These are phyloP conservation scores for Macrophya annulata DNA, from an alignment of 2,888 invertebrate species.

Conservation along the genomic window DNA sequence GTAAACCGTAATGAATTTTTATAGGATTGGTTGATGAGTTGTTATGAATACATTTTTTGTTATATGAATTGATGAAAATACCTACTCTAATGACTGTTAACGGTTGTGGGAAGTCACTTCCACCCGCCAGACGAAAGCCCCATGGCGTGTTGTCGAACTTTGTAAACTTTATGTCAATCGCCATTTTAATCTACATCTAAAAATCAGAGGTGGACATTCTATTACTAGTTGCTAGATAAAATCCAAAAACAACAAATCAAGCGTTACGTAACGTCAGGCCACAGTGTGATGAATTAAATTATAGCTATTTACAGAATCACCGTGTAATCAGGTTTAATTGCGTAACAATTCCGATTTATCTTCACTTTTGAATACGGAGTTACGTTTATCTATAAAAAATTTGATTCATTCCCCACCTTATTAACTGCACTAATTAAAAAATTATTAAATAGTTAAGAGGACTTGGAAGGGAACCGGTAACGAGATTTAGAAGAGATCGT, in stretches of 20 bases:
- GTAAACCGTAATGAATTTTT: not conserved
- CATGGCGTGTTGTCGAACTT: slow-evolving; percentile 85
- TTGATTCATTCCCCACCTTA: not conserved
- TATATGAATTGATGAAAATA: slow-evolving; percentile 58
- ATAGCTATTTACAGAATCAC: slow-evolving; percentile 22
- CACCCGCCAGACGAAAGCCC: slow-evolving; percentile 90
- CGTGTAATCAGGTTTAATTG: slow-evolving; percentile 8
- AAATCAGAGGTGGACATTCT: slow-evolving; percentile 56
- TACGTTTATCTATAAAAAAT: slow-evolving; percentile 14
- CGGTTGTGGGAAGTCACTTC: slow-evolving; percentile 87
- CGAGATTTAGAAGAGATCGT: not conserved
- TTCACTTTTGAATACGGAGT: not conserved
- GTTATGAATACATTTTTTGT: slow-evolving; percentile 6
- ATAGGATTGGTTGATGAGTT: not conserved
- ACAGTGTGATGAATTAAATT: slow-evolving; percentile 29
- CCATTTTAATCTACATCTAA: slow-evolving; percentile 82
- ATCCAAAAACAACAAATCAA: slow-evolving; percentile 41
- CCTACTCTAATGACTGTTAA: slow-evolving; percentile 88
- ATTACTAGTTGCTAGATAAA: slow-evolving; percentile 29
- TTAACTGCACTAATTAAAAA: slow-evolving; percentile 12
- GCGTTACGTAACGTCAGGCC: slow-evolving; percentile 37
- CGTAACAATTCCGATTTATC: not conserved
- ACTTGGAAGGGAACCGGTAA: slow-evolving; percentile 3
- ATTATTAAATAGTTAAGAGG: not conserved
- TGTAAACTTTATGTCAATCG: slow-evolving; percentile 84